Evolutionary conservation across 2,797 vertebrate species (phyloP).

Genomic region (Platyrinchus mystaceus): DNA sequence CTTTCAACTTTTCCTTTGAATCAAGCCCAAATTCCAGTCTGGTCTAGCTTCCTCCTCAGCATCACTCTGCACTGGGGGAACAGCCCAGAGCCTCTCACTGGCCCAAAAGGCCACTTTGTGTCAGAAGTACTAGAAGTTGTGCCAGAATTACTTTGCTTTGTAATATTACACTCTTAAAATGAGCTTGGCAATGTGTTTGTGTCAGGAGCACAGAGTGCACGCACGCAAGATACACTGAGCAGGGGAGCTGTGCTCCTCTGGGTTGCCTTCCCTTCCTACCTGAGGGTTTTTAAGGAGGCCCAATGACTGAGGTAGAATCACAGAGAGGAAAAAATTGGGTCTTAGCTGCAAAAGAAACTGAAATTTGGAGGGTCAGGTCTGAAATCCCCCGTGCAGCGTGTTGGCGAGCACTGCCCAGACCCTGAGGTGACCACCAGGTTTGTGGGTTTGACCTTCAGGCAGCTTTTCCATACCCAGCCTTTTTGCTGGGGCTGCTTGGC

Average conservation of each 20-base stretch:
- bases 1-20: slow-evolving; percentile 60
- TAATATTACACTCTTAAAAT: slow-evolving; percentile 14
- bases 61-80: neutral
- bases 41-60: slow-evolving; percentile 20
- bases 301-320: neutral
- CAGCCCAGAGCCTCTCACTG: slow-evolving; percentile 15
- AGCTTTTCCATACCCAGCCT: neutral
- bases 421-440: neutral
- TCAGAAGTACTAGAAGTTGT: slow-evolving; percentile 39
- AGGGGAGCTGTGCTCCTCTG: neutral
- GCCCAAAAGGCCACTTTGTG: slow-evolving; percentile 8
- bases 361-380: neutral
- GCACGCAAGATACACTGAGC: neutral
- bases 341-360: neutral
- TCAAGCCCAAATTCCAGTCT: slow-evolving; percentile 36
- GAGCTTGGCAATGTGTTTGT: neutral
- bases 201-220: neutral
- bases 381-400: neutral
- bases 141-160: slow-evolving; percentile 51
- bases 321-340: neutral
- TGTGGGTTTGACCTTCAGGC: neutral
- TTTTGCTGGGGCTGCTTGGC: neutral
- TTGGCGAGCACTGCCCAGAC: neutral
- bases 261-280: neutral
- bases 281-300: neutral